Conservation (phyloP, 1,140 invertebrate species). For the Zaprionus camerounensis region DNA sequence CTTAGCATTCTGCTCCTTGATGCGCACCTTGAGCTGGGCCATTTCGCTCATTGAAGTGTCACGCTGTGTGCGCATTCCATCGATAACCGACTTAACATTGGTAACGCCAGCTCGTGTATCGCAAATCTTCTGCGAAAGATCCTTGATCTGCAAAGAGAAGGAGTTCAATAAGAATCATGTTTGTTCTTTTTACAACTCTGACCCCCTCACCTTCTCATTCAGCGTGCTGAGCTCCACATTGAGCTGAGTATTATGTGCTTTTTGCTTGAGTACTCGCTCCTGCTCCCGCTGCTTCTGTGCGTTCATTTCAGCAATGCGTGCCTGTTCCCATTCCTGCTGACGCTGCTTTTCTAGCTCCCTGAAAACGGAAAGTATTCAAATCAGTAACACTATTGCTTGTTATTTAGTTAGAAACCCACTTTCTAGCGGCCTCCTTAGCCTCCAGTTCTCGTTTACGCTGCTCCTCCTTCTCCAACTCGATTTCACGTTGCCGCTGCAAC, state of each 20-base stretch:
- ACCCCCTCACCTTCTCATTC: constrained; percentile 88
- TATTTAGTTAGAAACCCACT: constrained; percentile 75
- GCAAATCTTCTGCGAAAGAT: constrained; percentile 94
- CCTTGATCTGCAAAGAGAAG: constrained; percentile 86
- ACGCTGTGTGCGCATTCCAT: constrained; percentile 96
- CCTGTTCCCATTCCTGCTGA: constrained; percentile 98
- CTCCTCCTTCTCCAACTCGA: constrained; percentile 93
- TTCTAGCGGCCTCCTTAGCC: constrained; percentile 91
- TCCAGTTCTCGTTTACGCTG: constrained; percentile 90
- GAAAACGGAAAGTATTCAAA: constrained; percentile 43
- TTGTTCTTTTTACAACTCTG: neutral
- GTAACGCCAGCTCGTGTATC: constrained; percentile 95
- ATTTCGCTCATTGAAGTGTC: constrained; percentile 96
- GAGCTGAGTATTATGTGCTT: constrained; percentile 95
- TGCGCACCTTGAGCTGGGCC: constrained; percentile 92
- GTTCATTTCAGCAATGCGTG: constrained; percentile 94
- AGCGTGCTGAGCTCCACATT: constrained; percentile 85
- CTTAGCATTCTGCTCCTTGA: constrained; percentile 93
- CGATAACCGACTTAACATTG: constrained; percentile 97
- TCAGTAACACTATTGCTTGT: neutral
- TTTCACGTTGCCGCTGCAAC: constrained; percentile 88
- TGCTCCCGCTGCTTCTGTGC: constrained; percentile 94
- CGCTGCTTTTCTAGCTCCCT: constrained; percentile 97
- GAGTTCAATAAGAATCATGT: neutral
- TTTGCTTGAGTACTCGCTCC: constrained; percentile 94